Conservation (phyloP, 2,888 invertebrate species). For the Drosophila suboccidentalis region DNA sequence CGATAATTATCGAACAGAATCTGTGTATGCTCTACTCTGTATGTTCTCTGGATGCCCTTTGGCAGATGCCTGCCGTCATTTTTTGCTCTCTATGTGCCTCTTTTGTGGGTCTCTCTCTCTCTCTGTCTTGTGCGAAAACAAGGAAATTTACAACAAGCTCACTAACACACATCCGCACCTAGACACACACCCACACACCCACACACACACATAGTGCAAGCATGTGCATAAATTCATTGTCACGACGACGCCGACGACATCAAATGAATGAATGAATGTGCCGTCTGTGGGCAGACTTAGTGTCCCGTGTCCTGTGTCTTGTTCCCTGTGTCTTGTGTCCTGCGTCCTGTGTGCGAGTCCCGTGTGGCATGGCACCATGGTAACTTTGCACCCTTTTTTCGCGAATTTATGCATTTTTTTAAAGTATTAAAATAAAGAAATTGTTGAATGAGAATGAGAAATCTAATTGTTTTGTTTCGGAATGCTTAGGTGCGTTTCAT, state of each 20-base stretch:
- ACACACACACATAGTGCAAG: constrained; percentile 9
- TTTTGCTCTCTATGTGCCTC: constrained; percentile 14
- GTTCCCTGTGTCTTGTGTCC: constrained; percentile 13
- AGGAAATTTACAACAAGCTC: constrained; percentile 63
- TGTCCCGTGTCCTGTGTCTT: constrained; percentile 28
- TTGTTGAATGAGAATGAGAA: no score
- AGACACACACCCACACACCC: constrained; percentile 7
- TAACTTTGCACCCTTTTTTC: background rate
- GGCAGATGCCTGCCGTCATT: constrained; percentile 42
- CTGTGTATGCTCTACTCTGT: constrained; percentile 23
- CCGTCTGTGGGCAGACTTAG: constrained; percentile 30
- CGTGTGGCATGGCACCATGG: constrained; percentile 20
- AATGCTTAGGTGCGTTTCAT: no score
- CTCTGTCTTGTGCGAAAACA: constrained; percentile 54
- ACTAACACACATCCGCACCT: constrained; percentile 16
- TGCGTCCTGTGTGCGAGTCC: constrained; percentile 15
- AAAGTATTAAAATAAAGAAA: no score
- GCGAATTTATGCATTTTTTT: no score
- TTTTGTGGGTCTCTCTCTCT: constrained; percentile 16
- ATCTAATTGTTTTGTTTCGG: no score
- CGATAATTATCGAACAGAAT: constrained; percentile 68
- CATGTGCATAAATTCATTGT: constrained; percentile 76
- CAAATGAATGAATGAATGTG: constrained; percentile 75
- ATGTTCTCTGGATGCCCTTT: constrained; percentile 21
- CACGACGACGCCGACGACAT: constrained; percentile 63